These are phyloP conservation scores for Delichon dasypus DNA, from an alignment of 2,797 vertebrate genomes.

Conservation along the genomic window DNA sequence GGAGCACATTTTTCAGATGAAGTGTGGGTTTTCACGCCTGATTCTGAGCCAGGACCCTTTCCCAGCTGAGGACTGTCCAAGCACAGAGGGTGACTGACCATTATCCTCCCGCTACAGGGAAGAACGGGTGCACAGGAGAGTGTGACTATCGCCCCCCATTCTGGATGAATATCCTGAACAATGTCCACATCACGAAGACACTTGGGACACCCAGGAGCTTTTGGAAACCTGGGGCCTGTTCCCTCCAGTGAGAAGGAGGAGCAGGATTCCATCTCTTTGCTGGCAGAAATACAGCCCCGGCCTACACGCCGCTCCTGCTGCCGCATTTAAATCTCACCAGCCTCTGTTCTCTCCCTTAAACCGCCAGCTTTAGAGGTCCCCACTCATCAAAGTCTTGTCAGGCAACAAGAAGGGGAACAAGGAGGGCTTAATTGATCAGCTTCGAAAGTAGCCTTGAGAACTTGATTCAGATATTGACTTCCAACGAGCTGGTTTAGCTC, in stretches of 20 bases:
- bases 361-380: constrained; percentile 60
- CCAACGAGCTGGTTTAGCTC: constrained; percentile 75
- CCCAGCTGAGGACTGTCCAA: not conserved
- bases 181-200: accelerated
- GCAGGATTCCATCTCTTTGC: accelerated
- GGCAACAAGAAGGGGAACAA: constrained; percentile 59
- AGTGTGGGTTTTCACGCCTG: accelerated
- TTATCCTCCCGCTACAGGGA: accelerated
- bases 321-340: not conserved
- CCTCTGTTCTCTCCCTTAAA: constrained; percentile 56
- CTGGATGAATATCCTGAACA: not conserved
- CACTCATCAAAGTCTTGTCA: constrained; percentile 77
- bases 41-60: not conserved
- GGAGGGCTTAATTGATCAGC: constrained; percentile 81
- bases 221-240: not conserved
- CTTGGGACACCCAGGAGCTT: not conserved
- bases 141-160: accelerated
- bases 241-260: not conserved
- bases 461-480: constrained; percentile 84
- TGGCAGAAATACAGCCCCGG: not conserved
- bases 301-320: accelerated
- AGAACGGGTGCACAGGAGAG: accelerated
- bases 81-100: accelerated
- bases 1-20: not conserved
- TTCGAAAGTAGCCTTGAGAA: constrained; percentile 82